Base-by-base conservation (phyloP, 2,888 invertebrate genomes). In the Eupithecia vulgata region DNA sequence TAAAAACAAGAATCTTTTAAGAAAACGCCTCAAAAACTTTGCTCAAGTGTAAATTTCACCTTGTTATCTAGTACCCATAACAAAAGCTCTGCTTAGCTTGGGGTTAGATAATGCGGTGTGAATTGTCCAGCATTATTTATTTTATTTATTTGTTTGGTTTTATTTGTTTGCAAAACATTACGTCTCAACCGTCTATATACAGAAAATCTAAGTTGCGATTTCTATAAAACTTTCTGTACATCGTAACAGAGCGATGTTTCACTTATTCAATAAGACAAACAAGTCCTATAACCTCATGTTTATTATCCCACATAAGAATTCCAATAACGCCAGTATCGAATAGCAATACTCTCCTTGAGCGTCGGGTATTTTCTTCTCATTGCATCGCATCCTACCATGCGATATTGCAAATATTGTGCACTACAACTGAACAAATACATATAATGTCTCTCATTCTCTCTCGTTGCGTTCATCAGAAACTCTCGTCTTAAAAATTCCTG, bases 401-500 rank as follows among this genome's bases (percentile, higher is more conserved):
- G 85, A 89, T 91, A 92, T 91, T 89, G 90, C 91, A 90, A 90
- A 85, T 90, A 89, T 88, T 87, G 88, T 85, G 86, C 87, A 87
- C 85, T 88, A 88, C 84, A 84, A 17, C 61, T 30, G 35, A 68
- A 61, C 69, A 35, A 70, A 52, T 30, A 30, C 30, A 30, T 30
- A 30, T 30, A 30, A n/a, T n/a, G n/a, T n/a, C n/a, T n/a, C n/a
- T n/a, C n/a, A n/a, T n/a, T n/a, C n/a, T n/a, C n/a, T n/a, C n/a
- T n/a, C n/a, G n/a, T n/a, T n/a, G n/a, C n/a, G n/a, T n/a, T n/a
- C n/a, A n/a, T n/a, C n/a, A n/a, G n/a, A n/a, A n/a, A n/a, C n/a
- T n/a, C n/a, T n/a, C n/a, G n/a, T n/a, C n/a, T n/a, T n/a, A n/a
- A n/a, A n/a, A n/a, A n/a, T n/a, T n/a, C n/a, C n/a, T n/a, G n/a